Evolutionary conservation across 2,797 vertebrate genomes (phyloP), one percentile per base, ranked within the genome.

Genomic region (Staurois parvus): DNA sequence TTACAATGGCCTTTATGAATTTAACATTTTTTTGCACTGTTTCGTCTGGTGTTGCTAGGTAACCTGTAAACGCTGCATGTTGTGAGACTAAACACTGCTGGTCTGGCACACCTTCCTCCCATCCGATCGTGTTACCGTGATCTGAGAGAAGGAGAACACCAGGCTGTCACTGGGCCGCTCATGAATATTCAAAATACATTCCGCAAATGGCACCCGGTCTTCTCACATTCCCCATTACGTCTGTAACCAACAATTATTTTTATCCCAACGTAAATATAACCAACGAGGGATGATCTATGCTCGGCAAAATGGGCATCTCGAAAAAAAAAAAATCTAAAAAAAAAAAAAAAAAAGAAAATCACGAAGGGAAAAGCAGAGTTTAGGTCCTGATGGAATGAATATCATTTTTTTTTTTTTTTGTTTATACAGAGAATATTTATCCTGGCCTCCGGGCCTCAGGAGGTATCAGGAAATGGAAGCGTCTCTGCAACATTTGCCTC

Each of bases 11-110:
- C 59, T 79, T 68, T 48, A 52, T 79, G 42, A 48, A 72, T 72
- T 72, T 72, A 2, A 72, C 68, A 72, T 81, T 70, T 45, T 45
- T 70, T 79, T 81, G 32, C 68, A n/a, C 45, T 81, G 68, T 81
- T 81, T 72, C 48, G 21, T 29, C 68, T 72, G 79, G 45, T 72
- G 79, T 81, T 81, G 79, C 79, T 81, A 81, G 32, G 79, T 59
- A 30, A 81, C 79, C 42, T 24, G 48, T 81, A 81, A 70, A 81
- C 67, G 17, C 15, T 11, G 34, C 70, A 59, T 81, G 68, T 72
- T 72, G 56, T 72, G 79, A 81, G 79, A 81, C 68, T 81, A 81
- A 81, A 81, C 79, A 81, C 70, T 81, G 68, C 34, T 30, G 79
- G 68, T 81, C 79, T 81, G 79, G 79, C 45, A 24, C 45, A 70